These are phyloP conservation scores for Pegoplata infirma DNA, from an alignment of 2,888 invertebrate genomes.

Conservation along the genomic window DNA sequence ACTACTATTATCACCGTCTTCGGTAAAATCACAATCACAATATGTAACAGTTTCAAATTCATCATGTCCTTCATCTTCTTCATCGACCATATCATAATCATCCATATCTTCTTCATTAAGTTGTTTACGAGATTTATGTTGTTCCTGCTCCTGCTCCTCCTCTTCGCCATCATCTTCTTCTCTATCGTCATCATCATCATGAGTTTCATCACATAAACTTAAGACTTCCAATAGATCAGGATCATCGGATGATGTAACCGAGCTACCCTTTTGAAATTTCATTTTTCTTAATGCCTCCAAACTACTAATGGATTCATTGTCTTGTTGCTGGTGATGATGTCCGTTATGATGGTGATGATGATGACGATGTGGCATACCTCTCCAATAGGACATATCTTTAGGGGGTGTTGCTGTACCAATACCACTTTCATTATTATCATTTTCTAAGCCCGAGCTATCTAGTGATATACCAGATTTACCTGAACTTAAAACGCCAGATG, in stretches of 20 bases:
- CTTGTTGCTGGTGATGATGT: slow-evolving; percentile 65
- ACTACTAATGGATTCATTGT: slow-evolving; percentile 75
- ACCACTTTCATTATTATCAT: slow-evolving; percentile 77
- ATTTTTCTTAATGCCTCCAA: slow-evolving; percentile 74
- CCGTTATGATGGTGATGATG: slow-evolving; percentile 66
- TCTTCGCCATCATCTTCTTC: slow-evolving; percentile 68
- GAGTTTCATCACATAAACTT: slow-evolving; percentile 74
- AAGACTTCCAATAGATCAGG: slow-evolving; percentile 77
- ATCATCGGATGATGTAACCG: slow-evolving; percentile 76
- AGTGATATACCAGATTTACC: slow-evolving; percentile 77
- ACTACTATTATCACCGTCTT: slow-evolving; percentile 72
- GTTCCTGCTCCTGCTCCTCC: slow-evolving; percentile 55
- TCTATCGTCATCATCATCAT: slow-evolving; percentile 70
- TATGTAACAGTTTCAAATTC: slow-evolving; percentile 72
- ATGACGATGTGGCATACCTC: slow-evolving; percentile 69
- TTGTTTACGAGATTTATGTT: slow-evolving; percentile 34
- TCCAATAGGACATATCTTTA: slow-evolving; percentile 76
- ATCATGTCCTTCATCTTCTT: slow-evolving; percentile 73
- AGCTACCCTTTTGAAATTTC: slow-evolving; percentile 76
- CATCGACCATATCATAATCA: slow-evolving; percentile 65
- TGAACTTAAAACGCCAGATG: slow-evolving; percentile 75
- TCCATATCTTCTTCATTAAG: slow-evolving; percentile 55
- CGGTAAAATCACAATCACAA: slow-evolving; percentile 74
- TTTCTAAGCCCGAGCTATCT: slow-evolving; percentile 77
- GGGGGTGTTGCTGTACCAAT: slow-evolving; percentile 77